Percentiles rank a stretch among this genome's conserved stretches.
These are phyloP conservation scores for Sabellastarte sp. DNA, from an alignment of 2,888 invertebrate genomes.

Conservation along the genomic window DNA sequence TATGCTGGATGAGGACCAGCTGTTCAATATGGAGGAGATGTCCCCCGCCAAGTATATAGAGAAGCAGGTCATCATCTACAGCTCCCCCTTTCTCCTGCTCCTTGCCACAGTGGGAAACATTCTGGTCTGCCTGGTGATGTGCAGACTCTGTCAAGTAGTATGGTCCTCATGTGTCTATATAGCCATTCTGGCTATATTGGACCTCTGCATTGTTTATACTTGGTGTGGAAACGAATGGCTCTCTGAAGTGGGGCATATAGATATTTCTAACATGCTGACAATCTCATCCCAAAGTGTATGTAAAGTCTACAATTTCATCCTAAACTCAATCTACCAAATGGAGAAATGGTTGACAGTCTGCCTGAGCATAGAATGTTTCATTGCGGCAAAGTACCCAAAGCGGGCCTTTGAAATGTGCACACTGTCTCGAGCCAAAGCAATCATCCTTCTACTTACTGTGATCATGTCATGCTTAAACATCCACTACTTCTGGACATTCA, in stretches of 20 bases:
- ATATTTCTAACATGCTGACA: constrained; percentile 33
- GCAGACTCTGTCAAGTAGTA: neutral
- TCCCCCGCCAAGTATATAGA: too few species aligned
- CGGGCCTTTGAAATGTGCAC: constrained; percentile 41
- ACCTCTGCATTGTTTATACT: neutral
- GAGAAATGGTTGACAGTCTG: constrained; percentile 50
- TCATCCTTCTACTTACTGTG: constrained; percentile 48
- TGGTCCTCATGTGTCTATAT: neutral
- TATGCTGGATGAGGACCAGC: too few species aligned
- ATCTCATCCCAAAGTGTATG: constrained; percentile 47
- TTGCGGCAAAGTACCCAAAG: constrained; percentile 38
- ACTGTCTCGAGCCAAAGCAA: constrained; percentile 43
- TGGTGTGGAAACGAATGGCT: neutral
- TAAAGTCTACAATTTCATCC: constrained; percentile 50
- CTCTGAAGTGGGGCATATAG: constrained; percentile 3
- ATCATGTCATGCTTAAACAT: constrained; percentile 51
- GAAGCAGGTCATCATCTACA: neutral
- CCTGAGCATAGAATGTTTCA: constrained; percentile 42
- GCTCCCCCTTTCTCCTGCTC: neutral
- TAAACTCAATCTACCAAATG: constrained; percentile 42
- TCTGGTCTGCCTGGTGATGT: neutral
- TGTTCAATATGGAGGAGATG: too few species aligned
- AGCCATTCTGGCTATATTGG: neutral
- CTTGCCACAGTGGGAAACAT: neutral
- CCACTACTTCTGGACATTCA: constrained; percentile 56